A percentile compares a stretch with the other conserved stretches of the same genome.
Evolutionary conservation across 2,113 vertebrate genomes (phyloP).

Genomic region (Istiophorus platypterus): DNA sequence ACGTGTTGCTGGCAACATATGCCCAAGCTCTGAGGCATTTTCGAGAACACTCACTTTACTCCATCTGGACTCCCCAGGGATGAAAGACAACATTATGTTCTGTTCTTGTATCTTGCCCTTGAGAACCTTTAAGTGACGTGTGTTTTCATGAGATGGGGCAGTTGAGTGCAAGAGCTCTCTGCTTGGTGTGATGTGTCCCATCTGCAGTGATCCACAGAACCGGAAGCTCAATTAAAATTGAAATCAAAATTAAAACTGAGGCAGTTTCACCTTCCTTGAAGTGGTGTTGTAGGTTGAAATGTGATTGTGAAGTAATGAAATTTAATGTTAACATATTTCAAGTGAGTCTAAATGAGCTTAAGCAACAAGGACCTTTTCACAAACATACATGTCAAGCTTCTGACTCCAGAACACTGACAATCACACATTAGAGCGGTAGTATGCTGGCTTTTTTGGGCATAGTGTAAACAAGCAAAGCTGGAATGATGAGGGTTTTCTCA

Average conservation of each 20-base stretch:
- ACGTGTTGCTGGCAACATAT: conserved; percentile 56
- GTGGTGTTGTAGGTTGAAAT: neutral
- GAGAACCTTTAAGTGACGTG: conserved; percentile 43
- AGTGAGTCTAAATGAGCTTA: neutral
- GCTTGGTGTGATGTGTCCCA: neutral
- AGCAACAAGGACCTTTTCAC: neutral
- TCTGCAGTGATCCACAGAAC: neutral
- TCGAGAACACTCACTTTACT: conserved; percentile 37
- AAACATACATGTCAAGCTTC: neutral
- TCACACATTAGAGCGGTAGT: neutral
- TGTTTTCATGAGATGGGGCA: conserved; percentile 30
- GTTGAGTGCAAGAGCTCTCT: neutral
- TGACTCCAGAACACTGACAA: no score
- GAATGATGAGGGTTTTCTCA: no score
- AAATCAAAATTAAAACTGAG: neutral
- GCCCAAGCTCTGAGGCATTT: conserved; percentile 28
- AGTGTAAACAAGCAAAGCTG: no score
- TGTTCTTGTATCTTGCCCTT: conserved; percentile 26
- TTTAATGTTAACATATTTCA: neutral
- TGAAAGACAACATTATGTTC: conserved; percentile 50
- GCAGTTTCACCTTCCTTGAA: neutral
- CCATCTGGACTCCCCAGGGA: conserved; percentile 56
- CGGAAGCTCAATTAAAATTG: neutral
- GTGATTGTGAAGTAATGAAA: neutral
- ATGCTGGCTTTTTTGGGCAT: no score